Evolutionary conservation across 2,113 vertebrate species (phyloP).

Genomic region (Gnathonemus longibarbis): DNA sequence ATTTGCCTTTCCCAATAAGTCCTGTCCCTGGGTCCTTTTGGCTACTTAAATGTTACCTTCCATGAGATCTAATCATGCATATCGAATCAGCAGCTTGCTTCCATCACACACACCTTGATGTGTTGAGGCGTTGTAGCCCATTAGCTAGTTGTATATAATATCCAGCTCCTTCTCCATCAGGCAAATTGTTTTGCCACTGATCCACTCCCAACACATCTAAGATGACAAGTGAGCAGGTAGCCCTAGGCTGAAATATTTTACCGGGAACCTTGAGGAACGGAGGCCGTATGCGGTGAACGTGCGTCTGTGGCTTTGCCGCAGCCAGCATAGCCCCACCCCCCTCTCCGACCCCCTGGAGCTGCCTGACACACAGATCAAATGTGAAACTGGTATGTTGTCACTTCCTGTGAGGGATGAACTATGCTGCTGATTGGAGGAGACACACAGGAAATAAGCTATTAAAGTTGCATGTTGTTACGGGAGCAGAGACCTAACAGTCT

Average conservation of each 20-base stretch:
- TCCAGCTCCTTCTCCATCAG: not conserved
- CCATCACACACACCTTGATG: not conserved
- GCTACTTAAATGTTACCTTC: not conserved
- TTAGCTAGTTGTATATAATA: not conserved
- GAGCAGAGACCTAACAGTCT: not conserved
- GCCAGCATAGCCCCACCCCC: not conserved
- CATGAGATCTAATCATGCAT: not conserved
- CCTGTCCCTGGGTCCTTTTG: not conserved
- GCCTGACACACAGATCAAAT: not conserved
- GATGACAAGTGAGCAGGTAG: not conserved
- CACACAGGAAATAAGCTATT: not conserved
- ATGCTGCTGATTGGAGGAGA: not conserved
- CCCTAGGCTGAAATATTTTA: not conserved
- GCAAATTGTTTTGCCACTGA: not conserved
- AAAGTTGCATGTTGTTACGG: not conserved
- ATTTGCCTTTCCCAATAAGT: not conserved
- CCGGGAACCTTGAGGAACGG: not conserved
- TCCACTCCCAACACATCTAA: not conserved
- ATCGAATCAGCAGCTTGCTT: not conserved
- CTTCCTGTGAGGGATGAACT: not conserved
- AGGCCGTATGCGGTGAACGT: not conserved
- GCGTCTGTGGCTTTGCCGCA: not conserved
- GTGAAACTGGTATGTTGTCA: not conserved
- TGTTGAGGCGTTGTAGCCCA: not conserved
- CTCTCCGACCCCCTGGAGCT: not conserved